Evolutionary conservation across 1,140 invertebrate genomes (phyloP).

Genomic region (Trichonephila inaurata): DNA sequence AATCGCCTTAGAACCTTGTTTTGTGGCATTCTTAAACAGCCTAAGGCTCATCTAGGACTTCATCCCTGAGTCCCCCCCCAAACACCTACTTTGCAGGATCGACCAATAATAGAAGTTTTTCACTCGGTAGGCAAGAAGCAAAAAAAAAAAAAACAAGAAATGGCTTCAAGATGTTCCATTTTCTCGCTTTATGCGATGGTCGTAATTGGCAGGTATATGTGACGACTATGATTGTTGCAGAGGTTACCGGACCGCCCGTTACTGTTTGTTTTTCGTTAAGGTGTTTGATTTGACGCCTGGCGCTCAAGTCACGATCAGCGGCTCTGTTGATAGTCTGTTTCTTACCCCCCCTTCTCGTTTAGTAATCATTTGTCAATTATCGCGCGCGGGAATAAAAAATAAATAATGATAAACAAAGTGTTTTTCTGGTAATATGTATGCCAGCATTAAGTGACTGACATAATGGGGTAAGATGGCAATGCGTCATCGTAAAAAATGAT

Average conservation of each 20-base stretch:
- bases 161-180: constrained; percentile 63
- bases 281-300: constrained; percentile 74
- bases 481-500: background rate
- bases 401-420: background rate
- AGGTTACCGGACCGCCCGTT: constrained; percentile 43
- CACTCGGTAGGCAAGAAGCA: background rate
- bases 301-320: constrained; percentile 45
- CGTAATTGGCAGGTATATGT: constrained; percentile 69
- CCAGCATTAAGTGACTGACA: background rate
- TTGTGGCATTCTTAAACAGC: constrained; percentile 24
- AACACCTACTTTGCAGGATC: constrained; percentile 9
- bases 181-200: constrained; percentile 50
- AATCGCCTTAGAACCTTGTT: background rate
- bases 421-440: background rate
- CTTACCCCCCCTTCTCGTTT: constrained; percentile 1
- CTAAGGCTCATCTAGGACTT: background rate
- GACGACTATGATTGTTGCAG: constrained; percentile 63
- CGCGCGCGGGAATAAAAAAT: background rate
- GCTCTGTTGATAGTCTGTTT: background rate
- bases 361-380: constrained; percentile 73
- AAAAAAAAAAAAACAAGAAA: background rate
- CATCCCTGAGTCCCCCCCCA: background rate
- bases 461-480: background rate
- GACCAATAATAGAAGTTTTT: constrained; percentile 61
- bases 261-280: constrained; percentile 68